Conservation (phyloP, 2,797 vertebrate species). For the Threskiornis aethiopicus region DNA sequence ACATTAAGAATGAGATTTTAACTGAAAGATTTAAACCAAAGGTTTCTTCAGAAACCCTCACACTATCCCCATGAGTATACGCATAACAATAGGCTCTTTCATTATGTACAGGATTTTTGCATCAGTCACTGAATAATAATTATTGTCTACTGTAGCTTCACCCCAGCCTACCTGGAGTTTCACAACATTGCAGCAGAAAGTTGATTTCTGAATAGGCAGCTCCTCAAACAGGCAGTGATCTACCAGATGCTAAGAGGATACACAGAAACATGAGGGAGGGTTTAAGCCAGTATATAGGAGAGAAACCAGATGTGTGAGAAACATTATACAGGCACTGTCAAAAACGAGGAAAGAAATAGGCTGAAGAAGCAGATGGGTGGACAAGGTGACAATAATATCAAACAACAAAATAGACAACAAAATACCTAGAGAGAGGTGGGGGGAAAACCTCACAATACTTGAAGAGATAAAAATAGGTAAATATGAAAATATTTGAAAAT, state of each 20-base stretch:
- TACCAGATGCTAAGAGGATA: conserved; percentile 65
- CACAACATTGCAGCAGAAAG: background rate
- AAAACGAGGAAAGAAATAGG: conserved; percentile 11
- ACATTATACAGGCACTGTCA: conserved; percentile 33
- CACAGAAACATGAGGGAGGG: conserved; percentile 56
- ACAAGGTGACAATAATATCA: conserved; percentile 39
- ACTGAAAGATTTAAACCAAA: conserved; percentile 68
- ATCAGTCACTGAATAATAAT: conserved; percentile 27
- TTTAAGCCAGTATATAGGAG: background rate
- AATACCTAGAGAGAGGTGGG: background rate
- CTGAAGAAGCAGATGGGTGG: conserved; percentile 59
- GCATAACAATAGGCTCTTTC: conserved; percentile 59
- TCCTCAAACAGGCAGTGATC: conserved; percentile 17
- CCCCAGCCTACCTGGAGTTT: conserved; percentile 1
- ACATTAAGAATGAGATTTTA: conserved; percentile 69
- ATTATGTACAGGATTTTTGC: conserved; percentile 38
- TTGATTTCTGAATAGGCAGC: conserved; percentile 18
- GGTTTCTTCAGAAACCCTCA: conserved; percentile 68
- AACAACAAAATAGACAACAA: conserved; percentile 38
- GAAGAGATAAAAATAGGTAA: background rate
- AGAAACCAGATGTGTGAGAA: conserved; percentile 57
- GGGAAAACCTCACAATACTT: background rate
- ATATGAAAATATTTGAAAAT: conserved; percentile 1
- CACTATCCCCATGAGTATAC: conserved; percentile 40
- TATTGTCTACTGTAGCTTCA: conserved; percentile 15